A percentile compares a stretch with the other conserved stretches of the same genome.
Conservation (phyloP, 2,888 invertebrate species). For the Agrochola lychnidis region DNA sequence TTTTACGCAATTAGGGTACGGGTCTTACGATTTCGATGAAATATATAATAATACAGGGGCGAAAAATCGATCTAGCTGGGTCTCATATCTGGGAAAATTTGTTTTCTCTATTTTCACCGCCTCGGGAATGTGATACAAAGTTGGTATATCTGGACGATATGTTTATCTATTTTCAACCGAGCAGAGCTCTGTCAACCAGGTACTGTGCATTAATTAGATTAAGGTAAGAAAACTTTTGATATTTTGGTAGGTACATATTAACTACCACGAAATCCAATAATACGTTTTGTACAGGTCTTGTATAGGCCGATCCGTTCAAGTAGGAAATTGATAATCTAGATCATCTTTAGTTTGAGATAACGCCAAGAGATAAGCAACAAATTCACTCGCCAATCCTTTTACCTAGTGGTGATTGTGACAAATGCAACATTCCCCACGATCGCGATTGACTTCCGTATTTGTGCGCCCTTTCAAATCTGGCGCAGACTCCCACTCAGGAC, state of each 20-base stretch:
- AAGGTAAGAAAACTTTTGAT: not conserved
- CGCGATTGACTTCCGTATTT: not conserved
- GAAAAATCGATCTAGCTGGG: no score
- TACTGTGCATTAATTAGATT: no score
- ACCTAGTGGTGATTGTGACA: not conserved
- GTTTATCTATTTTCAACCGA: no score
- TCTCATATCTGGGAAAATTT: no score
- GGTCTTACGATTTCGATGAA: no score
- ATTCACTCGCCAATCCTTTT: not conserved
- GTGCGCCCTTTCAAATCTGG: not conserved
- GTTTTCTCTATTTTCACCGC: no score
- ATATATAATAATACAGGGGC: no score
- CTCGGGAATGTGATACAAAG: no score
- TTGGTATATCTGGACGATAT: no score
- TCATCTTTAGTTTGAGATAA: not conserved
- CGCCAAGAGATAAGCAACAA: not conserved
- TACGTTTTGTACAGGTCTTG: not conserved
- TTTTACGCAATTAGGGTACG: no score
- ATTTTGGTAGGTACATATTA: not conserved
- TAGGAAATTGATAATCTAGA: not conserved
- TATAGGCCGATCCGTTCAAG: not conserved
- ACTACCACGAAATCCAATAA: not conserved
- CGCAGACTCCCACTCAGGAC: not conserved
- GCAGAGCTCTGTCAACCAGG: no score
- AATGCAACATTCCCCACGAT: no score